Percentiles rank a stretch among this genome's conserved stretches.
Evolutionary conservation across 1,140 invertebrate genomes (phyloP).

Genomic region (Rhagoletis pomonella): DNA sequence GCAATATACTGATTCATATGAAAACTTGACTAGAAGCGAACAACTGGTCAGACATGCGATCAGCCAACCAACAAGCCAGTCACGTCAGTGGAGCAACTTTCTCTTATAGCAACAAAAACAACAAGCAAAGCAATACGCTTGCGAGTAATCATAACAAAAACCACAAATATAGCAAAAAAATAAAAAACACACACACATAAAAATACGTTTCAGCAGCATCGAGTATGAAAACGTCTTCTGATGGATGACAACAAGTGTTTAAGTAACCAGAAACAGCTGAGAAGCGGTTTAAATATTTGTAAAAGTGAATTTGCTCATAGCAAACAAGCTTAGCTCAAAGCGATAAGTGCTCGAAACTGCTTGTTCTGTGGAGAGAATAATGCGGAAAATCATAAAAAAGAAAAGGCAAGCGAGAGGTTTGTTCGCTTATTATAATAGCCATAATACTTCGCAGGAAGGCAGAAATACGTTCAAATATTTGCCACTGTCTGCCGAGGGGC

Average conservation of each 20-base stretch:
- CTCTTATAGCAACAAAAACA: slow-evolving; percentile 21
- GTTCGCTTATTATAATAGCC: neutral
- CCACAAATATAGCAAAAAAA: neutral
- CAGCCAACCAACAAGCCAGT: neutral
- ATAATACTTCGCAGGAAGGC: no score
- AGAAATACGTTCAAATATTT: no score
- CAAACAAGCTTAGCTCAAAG: slow-evolving; percentile 1
- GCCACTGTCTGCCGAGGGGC: no score
- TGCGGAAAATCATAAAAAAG: neutral
- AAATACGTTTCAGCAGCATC: neutral
- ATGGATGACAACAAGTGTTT: slow-evolving; percentile 12
- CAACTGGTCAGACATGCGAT: slow-evolving; percentile 24
- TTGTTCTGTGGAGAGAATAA: neutral
- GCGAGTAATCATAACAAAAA: slow-evolving; percentile 16
- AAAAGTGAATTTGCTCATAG: neutral
- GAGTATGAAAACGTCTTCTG: slow-evolving; percentile 2
- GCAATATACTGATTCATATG: slow-evolving; percentile 3
- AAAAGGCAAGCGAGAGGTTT: neutral
- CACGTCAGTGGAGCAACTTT: slow-evolving; percentile 47
- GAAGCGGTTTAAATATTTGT: neutral
- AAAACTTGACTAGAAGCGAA: neutral
- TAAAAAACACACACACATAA: neutral
- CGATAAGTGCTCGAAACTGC: neutral
- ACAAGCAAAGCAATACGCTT: neutral
- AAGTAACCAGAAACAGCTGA: slow-evolving; percentile 26